Evolutionary conservation across 2,113 vertebrate genomes (phyloP), one percentile per base, ranked within the genome.

Genomic region (Sinocyclocheilus anophthalmus): DNA sequence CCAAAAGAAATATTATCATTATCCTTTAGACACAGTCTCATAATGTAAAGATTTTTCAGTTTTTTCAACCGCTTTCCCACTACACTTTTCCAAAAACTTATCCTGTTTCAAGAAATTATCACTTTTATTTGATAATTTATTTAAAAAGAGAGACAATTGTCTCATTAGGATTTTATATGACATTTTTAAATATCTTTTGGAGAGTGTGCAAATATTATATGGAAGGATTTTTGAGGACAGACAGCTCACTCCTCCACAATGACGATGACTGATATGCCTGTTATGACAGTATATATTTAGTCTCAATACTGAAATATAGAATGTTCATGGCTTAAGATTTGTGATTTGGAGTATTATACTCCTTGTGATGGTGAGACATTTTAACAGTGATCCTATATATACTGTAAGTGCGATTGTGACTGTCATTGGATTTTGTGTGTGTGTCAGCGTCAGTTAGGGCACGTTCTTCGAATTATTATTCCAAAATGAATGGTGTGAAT

Each of bases 1-100:
- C 26, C 42, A 86, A 88, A 48, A 57, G 4, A 84, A 63, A 55
- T 83, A 78, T 78, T 67, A 57, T 73, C 13, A 50, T 77, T 76
- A 61, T 53, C 77, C 18, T 33, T 59, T 30, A 67, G 48, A 50
- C 50, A 42, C 4, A 37, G 30, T 37, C 30, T 72, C 75, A 61
- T 72, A 45, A 81, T 45, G 61, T 48, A 81, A 81, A 81, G 59
- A 45, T 45, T 65, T 45, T 81, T 81, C 2, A 57, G 18, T 55
- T 37, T 48, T 3, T 39, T 79, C 26, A 57, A 20, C 9, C 6
- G 8, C 26, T 57, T 24, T 50, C 13, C 22, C n/a, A 16, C 14
- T 8, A 30, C 42, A 7, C 39, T 8, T 3, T 5, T n/a, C 37
- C 26, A 11, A 20, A 33, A 59, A 22, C 26, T 10, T 20, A 39